Evolutionary conservation across 2,113 vertebrate genomes (phyloP).

Genomic region (Nesogale talazaci): DNA sequence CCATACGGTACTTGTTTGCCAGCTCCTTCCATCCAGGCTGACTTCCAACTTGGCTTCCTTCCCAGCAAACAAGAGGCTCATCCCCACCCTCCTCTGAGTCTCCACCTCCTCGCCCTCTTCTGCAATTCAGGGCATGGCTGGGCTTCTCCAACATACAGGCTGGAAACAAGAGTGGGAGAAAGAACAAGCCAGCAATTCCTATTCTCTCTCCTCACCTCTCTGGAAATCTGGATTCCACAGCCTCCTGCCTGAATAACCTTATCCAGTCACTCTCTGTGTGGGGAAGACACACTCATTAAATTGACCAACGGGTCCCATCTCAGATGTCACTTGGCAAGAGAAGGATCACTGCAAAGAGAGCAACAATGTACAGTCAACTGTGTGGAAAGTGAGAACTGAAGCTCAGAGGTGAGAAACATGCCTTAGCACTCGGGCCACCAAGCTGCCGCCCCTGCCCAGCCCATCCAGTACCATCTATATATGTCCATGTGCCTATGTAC

Average conservation of each 20-base stretch:
- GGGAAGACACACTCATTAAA: conserved; percentile 41
- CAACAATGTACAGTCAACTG: not conserved
- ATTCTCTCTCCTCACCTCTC: not conserved
- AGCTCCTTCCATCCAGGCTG: conserved; percentile 66
- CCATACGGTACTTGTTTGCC: conserved; percentile 39
- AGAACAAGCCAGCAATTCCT: not conserved
- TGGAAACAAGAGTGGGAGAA: not conserved
- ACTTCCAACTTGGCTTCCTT: conserved; percentile 74
- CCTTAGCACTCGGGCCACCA: not conserved
- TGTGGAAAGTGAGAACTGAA: not conserved
- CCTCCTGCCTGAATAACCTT: not conserved
- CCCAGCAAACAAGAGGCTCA: conserved; percentile 72
- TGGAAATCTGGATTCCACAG: conserved; percentile 25
- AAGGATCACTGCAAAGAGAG: conserved; percentile 9
- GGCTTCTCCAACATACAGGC: conserved; percentile 34
- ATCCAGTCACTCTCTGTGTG: not conserved
- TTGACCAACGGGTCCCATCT: not conserved
- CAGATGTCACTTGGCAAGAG: conserved; percentile 10
- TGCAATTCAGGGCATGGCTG: conserved; percentile 58
- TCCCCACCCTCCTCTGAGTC: conserved; percentile 60
- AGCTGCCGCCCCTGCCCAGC: not conserved
- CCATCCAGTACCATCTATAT: too few species aligned
- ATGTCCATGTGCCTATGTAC: not conserved
- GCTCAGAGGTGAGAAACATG: conserved; percentile 10
- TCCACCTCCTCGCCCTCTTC: not conserved